phyloP scores from a whole-genome alignment of 1,140 invertebrate genomes.

The Caligus rogercresseyi region DNA sequence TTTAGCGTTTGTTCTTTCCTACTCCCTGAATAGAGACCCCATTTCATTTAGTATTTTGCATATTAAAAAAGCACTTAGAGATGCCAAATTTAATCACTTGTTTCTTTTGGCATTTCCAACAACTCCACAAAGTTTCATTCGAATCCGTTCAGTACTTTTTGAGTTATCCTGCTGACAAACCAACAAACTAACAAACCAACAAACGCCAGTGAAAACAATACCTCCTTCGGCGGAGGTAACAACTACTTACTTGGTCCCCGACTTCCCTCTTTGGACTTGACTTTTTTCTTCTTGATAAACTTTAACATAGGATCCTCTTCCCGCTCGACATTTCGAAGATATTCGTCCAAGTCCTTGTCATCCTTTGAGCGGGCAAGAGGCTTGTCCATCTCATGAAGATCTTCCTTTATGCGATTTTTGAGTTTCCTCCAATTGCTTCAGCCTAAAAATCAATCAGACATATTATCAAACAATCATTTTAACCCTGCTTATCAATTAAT shows the following conservation, averaged over 20 bases:
- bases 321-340: conserved; percentile 51
- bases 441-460: conserved; percentile 27
- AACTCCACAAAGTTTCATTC: no score
- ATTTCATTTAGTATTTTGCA: no score
- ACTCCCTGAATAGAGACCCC: no score
- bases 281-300: conserved; percentile 57
- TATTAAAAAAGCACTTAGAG: no score
- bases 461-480: neutral
- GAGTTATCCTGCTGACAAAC: neutral
- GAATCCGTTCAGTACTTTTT: no score
- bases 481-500: no score
- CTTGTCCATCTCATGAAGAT: conserved; percentile 65
- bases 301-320: conserved; percentile 82
- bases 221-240: no score
- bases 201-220: no score
- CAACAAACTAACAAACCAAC: no score
- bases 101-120: no score
- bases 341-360: conserved; percentile 65
- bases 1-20: no score
- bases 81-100: no score
- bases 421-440: conserved; percentile 51
- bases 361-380: conserved; percentile 71
- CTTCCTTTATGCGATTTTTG: conserved; percentile 44
- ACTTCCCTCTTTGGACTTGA: conserved; percentile 29
- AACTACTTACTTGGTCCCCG: conserved; percentile 24